A percentile compares a stretch with the other conserved stretches of the same genome.
Evolutionary conservation across 2,797 vertebrate species (phyloP).

Genomic region (Tiaroga cobitis): DNA sequence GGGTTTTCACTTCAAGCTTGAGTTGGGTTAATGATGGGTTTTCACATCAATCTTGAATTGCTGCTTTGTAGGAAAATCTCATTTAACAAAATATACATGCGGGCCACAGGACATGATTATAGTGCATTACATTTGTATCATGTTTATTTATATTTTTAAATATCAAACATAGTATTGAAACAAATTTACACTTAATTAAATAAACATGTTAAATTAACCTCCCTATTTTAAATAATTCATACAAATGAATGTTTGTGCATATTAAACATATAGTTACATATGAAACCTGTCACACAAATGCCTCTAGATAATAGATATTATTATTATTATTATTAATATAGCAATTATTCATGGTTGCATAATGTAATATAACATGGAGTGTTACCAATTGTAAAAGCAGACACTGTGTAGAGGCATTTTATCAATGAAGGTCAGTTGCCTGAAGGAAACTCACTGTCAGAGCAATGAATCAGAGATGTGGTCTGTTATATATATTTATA

Average conservation of each 20-base stretch:
- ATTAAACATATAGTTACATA: not conserved
- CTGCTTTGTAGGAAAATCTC: not conserved
- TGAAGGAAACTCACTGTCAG: constrained; percentile 26
- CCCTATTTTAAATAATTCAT: not conserved
- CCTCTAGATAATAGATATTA: not conserved
- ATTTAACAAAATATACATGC: not conserved
- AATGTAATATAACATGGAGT: not conserved
- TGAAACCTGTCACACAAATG: not conserved
- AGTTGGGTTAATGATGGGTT: not conserved
- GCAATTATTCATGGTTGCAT: not conserved
- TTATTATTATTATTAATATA: not conserved
- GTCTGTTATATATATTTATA: constrained; percentile 28
- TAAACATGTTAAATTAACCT: not conserved
- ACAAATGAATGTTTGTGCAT: not conserved
- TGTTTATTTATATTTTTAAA: not conserved
- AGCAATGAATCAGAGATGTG: constrained; percentile 32
- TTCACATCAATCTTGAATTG: not conserved
- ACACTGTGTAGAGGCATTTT: not conserved
- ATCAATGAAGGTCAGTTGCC: constrained; percentile 28
- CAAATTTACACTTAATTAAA: not conserved
- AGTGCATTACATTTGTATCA: not conserved
- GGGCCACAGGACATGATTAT: too few species aligned
- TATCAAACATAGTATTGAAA: not conserved
- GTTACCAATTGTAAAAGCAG: constrained; percentile 9
- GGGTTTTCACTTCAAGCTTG: not conserved